Evolutionary conservation across 2,888 invertebrate species (phyloP), one percentile per base, ranked within the genome.

Genomic region (Lasiommata megera): DNA sequence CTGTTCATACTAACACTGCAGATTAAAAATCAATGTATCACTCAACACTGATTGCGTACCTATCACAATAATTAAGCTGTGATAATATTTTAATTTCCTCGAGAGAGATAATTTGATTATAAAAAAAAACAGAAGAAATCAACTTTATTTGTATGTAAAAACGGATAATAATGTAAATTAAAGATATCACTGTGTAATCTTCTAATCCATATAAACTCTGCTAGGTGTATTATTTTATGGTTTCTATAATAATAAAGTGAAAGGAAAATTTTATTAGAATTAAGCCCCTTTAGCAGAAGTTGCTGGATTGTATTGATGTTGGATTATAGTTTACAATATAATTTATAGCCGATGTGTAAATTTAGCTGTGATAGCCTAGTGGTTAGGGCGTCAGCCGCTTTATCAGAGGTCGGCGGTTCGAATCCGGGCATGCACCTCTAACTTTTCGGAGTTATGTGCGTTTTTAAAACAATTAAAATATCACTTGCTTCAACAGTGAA

Each of bases 21-120:
- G 23, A 50, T 50, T 51, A 51, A 37, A 29, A 11, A 28, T 23
- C 16, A 51, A 51, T 58, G 31, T 29, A 53, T 43, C 28, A 34
- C 17, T 41, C 18, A 41, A 12, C 38, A 36, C 43, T 34, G 56
- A 50, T 56, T 50, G 23, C 23, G 36, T 56, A 56, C 50, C 50
- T n/a, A n/a, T n/a, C n/a, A n/a, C n/a, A n/a, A 50, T 14, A 43
- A 37, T 56, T 36, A 43, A 48, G 18, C 14, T 18, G 8, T 50
- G 50, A 50, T 56, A 55, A 55, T 34, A 54, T 46, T 40, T 38
- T 47, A 55, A 47, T 55, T 47, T 47, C 17, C 40, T n/a, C 31
- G n/a, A 44, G 18, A 14, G 18, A 31, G 2, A 9, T 29, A 12
- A 31, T 41, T 14, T 11, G 36, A 54, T 46, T 46, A 47, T 18